phyloP scores from a whole-genome alignment of 2,113 vertebrate genomes.

The Upupa epops region DNA sequence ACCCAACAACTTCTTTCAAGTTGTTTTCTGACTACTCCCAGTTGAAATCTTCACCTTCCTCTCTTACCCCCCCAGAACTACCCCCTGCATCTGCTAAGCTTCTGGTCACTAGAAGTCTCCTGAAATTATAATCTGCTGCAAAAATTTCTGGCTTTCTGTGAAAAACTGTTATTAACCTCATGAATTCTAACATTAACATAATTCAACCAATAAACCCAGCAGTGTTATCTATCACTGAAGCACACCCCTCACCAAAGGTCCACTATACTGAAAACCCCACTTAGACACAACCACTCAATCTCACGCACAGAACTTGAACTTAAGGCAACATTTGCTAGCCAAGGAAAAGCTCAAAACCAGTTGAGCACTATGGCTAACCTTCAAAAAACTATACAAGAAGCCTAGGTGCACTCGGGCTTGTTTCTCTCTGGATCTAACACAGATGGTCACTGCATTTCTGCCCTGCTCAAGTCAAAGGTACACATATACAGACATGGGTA shows the following conservation, averaged over 20 bases:
- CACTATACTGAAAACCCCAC: background rate
- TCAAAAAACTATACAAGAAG: background rate
- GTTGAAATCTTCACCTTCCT: background rate
- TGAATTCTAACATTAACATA: background rate
- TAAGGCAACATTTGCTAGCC: background rate
- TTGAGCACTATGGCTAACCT: background rate
- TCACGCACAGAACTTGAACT: background rate
- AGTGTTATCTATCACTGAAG: background rate
- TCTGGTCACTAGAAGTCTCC: background rate
- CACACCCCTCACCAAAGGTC: background rate
- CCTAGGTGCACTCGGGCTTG: background rate
- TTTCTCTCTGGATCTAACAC: background rate
- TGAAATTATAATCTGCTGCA: background rate
- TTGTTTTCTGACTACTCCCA: background rate
- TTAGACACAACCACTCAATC: background rate
- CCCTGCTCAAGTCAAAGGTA: background rate
- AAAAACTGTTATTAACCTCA: fast-evolving
- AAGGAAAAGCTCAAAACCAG: background rate
- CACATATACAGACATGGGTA: too few relatives aligned
- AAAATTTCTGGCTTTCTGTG: background rate
- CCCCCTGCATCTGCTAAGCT: background rate
- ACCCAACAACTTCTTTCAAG: background rate
- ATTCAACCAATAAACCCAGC: background rate
- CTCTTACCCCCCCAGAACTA: background rate
- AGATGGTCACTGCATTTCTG: background rate